These are phyloP conservation scores for Hypolimnas misippus DNA, from an alignment of 2,888 invertebrate species.

Conservation along the genomic window DNA sequence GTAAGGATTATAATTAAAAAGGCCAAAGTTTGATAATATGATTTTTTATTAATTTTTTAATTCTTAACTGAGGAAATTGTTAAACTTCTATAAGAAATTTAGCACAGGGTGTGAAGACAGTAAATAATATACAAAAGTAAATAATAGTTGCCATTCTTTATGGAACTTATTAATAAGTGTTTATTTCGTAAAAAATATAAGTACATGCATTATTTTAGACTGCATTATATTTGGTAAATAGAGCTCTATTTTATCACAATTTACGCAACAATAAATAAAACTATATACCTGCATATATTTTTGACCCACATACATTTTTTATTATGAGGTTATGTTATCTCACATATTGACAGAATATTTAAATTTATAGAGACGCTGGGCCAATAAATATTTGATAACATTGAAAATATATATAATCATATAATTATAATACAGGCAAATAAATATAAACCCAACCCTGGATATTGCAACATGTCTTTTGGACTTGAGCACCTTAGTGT, in stretches of 20 bases:
- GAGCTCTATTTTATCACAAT: constrained; percentile 23
- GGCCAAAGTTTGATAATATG: too few species aligned
- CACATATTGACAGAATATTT: background rate
- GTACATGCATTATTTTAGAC: constrained; percentile 4
- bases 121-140: background rate
- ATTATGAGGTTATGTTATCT: constrained; percentile 3
- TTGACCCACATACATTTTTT: background rate
- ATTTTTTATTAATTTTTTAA: too few species aligned
- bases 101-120: background rate
- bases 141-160: background rate
- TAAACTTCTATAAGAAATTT: background rate
- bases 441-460: too few species aligned
- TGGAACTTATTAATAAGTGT: constrained; percentile 7
- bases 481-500: background rate
- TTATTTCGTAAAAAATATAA: constrained; percentile 6
- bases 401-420: too few species aligned
- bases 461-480: background rate
- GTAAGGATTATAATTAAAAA: too few species aligned
- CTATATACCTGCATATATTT: background rate
- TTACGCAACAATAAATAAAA: background rate
- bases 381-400: too few species aligned
- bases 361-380: too few species aligned
- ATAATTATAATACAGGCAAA: too few species aligned
- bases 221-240: constrained; percentile 27
- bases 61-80: too few species aligned